Evolutionary conservation across 2,797 vertebrate species (phyloP).

Genomic region (Arctocebus calabarensis): DNA sequence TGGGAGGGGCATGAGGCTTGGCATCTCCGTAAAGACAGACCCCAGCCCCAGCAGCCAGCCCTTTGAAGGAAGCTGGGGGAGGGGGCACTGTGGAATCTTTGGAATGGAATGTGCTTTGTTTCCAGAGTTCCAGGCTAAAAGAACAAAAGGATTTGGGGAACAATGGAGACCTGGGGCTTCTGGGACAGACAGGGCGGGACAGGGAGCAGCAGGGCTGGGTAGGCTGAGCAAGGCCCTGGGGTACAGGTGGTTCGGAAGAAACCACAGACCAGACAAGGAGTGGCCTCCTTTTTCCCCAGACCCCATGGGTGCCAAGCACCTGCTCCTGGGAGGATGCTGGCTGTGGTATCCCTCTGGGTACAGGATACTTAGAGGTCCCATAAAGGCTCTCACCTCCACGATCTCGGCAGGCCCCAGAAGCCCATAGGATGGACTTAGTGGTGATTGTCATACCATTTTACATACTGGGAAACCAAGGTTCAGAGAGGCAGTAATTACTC

Average conservation of each 20-base stretch:
- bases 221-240: background rate
- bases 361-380: background rate
- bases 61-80: conserved; percentile 31
- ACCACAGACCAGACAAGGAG: conserved; percentile 29
- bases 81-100: conserved; percentile 26
- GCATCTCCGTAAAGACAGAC: background rate
- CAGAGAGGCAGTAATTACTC: background rate
- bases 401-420: background rate
- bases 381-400: background rate
- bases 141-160: background rate
- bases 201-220: background rate
- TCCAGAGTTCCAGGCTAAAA: background rate
- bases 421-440: background rate
- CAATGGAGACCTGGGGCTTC: conserved; percentile 8
- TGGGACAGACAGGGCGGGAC: background rate
- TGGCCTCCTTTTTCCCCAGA: background rate
- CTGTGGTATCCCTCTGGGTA: background rate
- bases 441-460: background rate
- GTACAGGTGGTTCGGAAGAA: background rate
- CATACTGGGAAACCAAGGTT: background rate
- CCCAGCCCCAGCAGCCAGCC: background rate
- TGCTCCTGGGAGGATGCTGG: background rate
- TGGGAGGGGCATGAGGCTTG: background rate
- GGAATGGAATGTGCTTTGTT: conserved; percentile 65
- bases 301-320: background rate